Evolutionary conservation across 2,797 vertebrate species (phyloP).

Genomic region (Danio choprae): DNA sequence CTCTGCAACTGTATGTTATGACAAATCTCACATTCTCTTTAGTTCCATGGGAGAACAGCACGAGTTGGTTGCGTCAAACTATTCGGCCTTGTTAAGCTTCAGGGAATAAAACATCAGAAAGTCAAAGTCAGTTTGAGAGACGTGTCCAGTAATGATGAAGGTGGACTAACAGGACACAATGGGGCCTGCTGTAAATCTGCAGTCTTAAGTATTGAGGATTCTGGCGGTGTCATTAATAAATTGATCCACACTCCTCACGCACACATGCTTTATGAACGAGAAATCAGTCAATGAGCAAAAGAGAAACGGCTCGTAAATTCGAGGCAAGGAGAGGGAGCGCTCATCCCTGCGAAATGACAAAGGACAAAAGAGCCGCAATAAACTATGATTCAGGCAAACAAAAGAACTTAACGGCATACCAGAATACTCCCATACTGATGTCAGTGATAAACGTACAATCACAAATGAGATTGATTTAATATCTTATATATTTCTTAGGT

Average conservation of each 20-base stretch:
- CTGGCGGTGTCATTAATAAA: conserved; percentile 38
- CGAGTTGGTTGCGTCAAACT: conserved; percentile 11
- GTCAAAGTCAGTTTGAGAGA: not conserved
- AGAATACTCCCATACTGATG: not conserved
- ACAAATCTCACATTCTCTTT: not conserved
- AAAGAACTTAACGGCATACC: not conserved
- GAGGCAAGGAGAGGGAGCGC: conserved; percentile 2
- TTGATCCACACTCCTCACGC: conserved; percentile 15
- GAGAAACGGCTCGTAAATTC: conserved; percentile 33
- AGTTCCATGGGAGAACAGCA: not conserved
- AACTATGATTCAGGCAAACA: conserved; percentile 20
- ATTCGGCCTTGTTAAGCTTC: not conserved
- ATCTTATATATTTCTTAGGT: not conserved
- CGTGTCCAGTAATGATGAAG: not conserved
- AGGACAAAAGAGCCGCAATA: conserved; percentile 29
- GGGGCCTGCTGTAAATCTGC: conserved; percentile 28
- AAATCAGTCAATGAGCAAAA: conserved; percentile 45
- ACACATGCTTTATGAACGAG: conserved; percentile 46
- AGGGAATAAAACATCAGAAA: conserved; percentile 1
- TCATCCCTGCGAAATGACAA: conserved; percentile 26
- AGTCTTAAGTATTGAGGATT: conserved; percentile 23
- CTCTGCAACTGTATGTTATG: not conserved
- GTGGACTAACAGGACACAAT: conserved; percentile 21
- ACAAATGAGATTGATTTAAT: not conserved
- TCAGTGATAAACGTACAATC: not conserved